Evolutionary conservation across 1,140 invertebrate genomes (phyloP), one percentile per base, ranked within the genome.

Genomic region (Gryllus bimaculatus): DNA sequence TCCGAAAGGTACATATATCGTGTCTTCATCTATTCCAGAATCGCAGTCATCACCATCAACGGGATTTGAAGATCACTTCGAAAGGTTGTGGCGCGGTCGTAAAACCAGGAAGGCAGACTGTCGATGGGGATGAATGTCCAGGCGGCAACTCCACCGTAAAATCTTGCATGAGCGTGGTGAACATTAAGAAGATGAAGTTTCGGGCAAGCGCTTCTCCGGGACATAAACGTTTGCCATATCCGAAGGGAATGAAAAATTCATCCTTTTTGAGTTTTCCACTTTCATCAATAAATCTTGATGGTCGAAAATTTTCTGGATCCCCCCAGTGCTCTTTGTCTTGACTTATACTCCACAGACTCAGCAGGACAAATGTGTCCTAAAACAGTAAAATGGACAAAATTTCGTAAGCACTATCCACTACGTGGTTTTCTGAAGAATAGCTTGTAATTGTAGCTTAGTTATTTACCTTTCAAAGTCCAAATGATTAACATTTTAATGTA

Each of bases 221-320:
- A 79, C 85, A 85, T 12, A 81, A 79, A 73, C 85, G 75, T 79
- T 82, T 83, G 2, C 84, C 84, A 81, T 75, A 10, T 15, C 89
- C 88, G 83, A 90, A 90, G 12, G 87, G 82, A 8, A 89, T 84
- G 8, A 89, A 82, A 83, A 86, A 86, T 18, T 88, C 85, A 79
- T 88, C 86, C 10, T 85, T 84, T 10, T 86, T 78, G 20, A 88
- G 85, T 47, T 87, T 78, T 66, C 89, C 89, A 47, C 86, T 82
- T 8, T 85, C 81, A 76, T 89, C 84, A 47, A 91, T 83, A 81
- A 90, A 91, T 79, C 90, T 83, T 81, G 90, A 89, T 0, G 90
- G 90, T 74, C 87, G 80, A 82, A 91, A 91, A 8, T 84, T 81
- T 49, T 90, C 86, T 0, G 90, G 88, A 83, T 91, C 88, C 10